phyloP scores from a whole-genome alignment of 2,113 vertebrate genomes.

The Neofelis nebulosa region DNA sequence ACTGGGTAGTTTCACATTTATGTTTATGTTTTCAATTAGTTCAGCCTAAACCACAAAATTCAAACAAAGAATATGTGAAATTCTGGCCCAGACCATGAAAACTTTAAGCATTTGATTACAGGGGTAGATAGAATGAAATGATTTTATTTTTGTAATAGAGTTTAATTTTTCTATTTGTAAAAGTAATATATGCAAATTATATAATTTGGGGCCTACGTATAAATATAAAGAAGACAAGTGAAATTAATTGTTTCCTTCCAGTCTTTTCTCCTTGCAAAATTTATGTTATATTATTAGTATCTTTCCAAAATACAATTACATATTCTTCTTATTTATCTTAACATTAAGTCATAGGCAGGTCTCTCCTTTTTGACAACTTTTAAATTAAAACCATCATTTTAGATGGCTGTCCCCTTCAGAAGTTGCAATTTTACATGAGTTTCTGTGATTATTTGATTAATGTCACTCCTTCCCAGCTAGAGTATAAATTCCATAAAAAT shows the following conservation, averaged over 20 bases:
- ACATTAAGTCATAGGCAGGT: not conserved
- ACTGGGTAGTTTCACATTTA: constrained; percentile 17
- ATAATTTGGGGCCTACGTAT: not conserved
- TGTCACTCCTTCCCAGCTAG: not conserved
- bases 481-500: constrained; percentile 11
- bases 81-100: not conserved
- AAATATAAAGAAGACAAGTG: not conserved
- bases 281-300: not conserved
- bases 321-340: constrained; percentile 6
- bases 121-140: not conserved
- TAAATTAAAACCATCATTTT: constrained; percentile 50
- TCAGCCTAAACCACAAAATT: constrained; percentile 25
- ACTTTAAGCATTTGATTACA: not conserved
- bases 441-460: constrained; percentile 49
- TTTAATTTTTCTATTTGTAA: constrained; percentile 1
- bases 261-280: not conserved
- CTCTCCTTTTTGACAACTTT: not conserved
- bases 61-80: constrained; percentile 13
- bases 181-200: constrained; percentile 29
- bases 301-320: constrained; percentile 9
- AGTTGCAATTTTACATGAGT: not conserved
- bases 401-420: not conserved
- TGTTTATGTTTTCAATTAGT: constrained; percentile 47
- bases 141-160: not conserved
- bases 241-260: not conserved